A percentile compares a stretch with the other conserved stretches of the same genome.
Evolutionary conservation across 2,888 invertebrate species (phyloP).

Genomic region (Cephus runcator): DNA sequence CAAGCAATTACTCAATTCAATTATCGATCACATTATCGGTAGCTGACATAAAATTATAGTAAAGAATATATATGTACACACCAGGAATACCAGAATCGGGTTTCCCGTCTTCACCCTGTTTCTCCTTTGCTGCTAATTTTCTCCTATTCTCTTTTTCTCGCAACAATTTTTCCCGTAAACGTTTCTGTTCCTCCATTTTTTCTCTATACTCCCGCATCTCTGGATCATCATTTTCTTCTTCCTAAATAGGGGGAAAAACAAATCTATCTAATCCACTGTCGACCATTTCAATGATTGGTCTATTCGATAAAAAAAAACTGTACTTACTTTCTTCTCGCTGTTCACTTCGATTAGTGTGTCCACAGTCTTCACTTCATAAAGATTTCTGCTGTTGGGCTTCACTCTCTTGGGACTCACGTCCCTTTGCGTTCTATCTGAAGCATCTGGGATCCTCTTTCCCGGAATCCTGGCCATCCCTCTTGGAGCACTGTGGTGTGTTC

Average conservation of each 20-base stretch:
- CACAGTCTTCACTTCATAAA: slow-evolving; percentile 53
- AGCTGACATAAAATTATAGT: background rate
- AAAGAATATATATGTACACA: slow-evolving; percentile 25
- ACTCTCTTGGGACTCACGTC: slow-evolving; percentile 50
- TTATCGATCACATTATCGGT: background rate
- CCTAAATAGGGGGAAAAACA: slow-evolving; percentile 26
- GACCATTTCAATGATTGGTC: background rate
- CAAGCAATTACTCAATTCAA: background rate
- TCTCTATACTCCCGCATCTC: slow-evolving; percentile 65
- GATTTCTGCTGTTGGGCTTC: slow-evolving; percentile 46
- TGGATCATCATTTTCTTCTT: slow-evolving; percentile 58
- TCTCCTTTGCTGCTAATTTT: slow-evolving; percentile 62
- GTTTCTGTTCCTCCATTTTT: slow-evolving; percentile 67
- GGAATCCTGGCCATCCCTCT: slow-evolving; percentile 27
- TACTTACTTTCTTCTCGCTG: slow-evolving; percentile 43
- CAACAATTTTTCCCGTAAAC: slow-evolving; percentile 63
- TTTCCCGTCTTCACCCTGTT: slow-evolving; percentile 47
- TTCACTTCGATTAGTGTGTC: slow-evolving; percentile 35
- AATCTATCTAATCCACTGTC: background rate
- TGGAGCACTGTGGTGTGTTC: slow-evolving; percentile 24
- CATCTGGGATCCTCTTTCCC: slow-evolving; percentile 43
- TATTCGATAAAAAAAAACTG: background rate
- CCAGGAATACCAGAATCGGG: slow-evolving; percentile 36
- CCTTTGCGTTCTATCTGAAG: slow-evolving; percentile 37
- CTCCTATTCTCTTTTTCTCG: slow-evolving; percentile 65